phyloP scores from a whole-genome alignment of 2,113 vertebrate genomes.

The Catharus minimus region DNA sequence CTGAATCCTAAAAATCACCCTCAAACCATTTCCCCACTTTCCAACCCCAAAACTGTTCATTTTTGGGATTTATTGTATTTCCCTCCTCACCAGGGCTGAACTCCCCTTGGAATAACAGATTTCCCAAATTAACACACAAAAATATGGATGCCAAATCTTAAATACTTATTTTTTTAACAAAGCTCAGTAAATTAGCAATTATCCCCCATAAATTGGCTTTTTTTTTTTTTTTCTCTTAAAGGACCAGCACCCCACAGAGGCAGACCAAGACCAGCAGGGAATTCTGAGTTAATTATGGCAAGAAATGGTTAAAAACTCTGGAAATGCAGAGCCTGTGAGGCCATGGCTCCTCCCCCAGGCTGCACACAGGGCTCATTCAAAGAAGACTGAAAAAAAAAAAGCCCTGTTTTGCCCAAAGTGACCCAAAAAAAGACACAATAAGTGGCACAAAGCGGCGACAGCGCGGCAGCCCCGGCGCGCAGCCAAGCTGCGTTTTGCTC shows the following conservation, averaged over 20 bases:
- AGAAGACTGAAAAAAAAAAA: neutral
- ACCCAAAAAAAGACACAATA: constrained; percentile 29
- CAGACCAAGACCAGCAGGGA: neutral
- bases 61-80: neutral
- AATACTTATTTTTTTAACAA: neutral
- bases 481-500: neutral
- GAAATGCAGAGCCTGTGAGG: neutral
- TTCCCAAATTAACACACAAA: neutral
- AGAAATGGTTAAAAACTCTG: constrained; percentile 10
- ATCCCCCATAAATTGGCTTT: accelerated
- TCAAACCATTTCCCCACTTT: neutral
- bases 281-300: neutral
- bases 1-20: neutral
- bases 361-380: constrained; percentile 38
- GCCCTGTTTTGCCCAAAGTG: constrained; percentile 48
- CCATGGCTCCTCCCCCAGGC: neutral
- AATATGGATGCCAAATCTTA: accelerated
- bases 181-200: neutral
- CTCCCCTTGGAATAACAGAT: neutral
- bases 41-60: accelerated
- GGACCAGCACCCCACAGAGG: neutral
- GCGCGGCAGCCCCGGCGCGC: neutral
- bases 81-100: neutral
- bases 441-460: constrained; percentile 28
- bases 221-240: neutral